Evolutionary conservation across 2,797 vertebrate species (phyloP).

Genomic region (Dipus sagitta): DNA sequence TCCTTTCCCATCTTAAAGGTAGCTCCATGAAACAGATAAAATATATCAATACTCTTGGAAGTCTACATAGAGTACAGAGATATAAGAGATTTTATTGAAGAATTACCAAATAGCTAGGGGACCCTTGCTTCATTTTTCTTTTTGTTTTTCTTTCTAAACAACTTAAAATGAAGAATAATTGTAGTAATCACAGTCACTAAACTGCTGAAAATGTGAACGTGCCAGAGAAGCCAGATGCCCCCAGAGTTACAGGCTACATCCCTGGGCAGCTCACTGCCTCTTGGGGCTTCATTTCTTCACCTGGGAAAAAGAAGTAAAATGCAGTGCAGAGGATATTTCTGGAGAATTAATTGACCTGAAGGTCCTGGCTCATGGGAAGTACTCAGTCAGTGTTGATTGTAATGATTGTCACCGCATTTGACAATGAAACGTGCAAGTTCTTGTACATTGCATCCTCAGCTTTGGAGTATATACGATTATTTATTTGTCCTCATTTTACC

Average conservation of each 20-base stretch:
- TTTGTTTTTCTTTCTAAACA: conserved; percentile 48
- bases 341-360: conserved; percentile 36
- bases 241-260: neutral
- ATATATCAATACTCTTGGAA: neutral
- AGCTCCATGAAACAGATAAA: neutral
- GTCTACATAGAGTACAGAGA: conserved; percentile 18
- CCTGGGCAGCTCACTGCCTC: neutral
- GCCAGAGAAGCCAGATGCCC: neutral
- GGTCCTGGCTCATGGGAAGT: neutral
- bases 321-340: conserved; percentile 8
- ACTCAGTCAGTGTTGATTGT: neutral
- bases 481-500: neutral
- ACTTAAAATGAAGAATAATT: neutral
- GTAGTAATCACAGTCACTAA: neutral
- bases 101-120: neutral
- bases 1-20: neutral
- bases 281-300: neutral
- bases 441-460: neutral
- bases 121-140: neutral
- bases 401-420: neutral
- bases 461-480: neutral
- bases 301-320: neutral
- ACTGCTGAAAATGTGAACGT: neutral
- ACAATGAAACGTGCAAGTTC: neutral
- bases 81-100: neutral